Evolutionary conservation across 2,888 invertebrate genomes (phyloP), one percentile per base, ranked within the genome.

Genomic region (Antheraea assamensis): DNA sequence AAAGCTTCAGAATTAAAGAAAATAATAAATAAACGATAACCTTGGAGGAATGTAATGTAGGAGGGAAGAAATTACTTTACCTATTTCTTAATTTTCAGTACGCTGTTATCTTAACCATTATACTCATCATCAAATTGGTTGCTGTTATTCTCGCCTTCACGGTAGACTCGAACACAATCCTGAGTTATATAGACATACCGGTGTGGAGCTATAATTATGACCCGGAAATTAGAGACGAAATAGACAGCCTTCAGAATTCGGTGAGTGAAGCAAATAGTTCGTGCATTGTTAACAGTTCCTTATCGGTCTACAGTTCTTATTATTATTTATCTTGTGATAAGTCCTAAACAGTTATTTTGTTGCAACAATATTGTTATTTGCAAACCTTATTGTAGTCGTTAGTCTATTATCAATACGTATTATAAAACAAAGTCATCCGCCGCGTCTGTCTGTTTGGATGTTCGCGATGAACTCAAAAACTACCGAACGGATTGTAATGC

Each of bases 91-190:
- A 76, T 7, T 88, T 91, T 72, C 90, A 94, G 94, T 94, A 93
- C 74, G 94, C 93, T 1, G 76, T 89, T 10, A 85, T 93, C 74
- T 79, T 94, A 74, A 75, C 86, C 24, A 55, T 89, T 61, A 87
- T 92, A 68, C 83, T 94, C 21, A 81, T 92, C 2, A 74, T 90
- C 35, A 91, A 93, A 76, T 73, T 94, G 78, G 86, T 88, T 3
- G 85, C 90, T 24, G 92, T 94, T 5, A 87, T 92, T 42, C 77
- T 94, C 21, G 87, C 92, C 0, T 90, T 94, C 77, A 90, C 92
- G 0, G 78, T 88, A 73, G 84, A 88, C 71, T 73, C 82, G 0
- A 77, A 82, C 0, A 82, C 77, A 2, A 79, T 94, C 15, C 76
- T 81, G 75, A 77, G 80, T 10, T 87, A 87, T 76, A 78, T 94